Evolutionary conservation across 2,797 vertebrate genomes (phyloP).

Genomic region (Remorina albescens): DNA sequence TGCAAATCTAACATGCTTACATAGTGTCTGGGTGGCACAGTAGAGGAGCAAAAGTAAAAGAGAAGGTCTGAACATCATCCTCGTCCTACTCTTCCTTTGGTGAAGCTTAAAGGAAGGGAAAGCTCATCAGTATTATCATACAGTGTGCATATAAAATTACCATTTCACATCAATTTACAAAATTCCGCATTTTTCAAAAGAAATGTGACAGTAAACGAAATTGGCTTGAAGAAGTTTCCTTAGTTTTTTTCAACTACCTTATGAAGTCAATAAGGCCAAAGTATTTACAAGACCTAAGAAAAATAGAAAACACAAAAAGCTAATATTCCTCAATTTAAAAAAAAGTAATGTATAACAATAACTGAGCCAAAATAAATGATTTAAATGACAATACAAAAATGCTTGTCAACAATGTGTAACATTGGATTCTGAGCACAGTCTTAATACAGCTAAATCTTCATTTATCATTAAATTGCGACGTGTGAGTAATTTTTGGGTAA

Average conservation of each 20-base stretch:
- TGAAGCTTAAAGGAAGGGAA: constrained; percentile 32
- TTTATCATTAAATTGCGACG: neutral
- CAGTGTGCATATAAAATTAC: neutral
- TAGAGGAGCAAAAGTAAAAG: constrained; percentile 57
- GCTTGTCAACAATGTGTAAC: neutral
- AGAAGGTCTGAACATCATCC: constrained; percentile 21
- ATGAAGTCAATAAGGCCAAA: too few species aligned
- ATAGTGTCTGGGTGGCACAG: constrained; percentile 51
- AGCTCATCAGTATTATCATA: neutral
- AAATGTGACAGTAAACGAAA: neutral
- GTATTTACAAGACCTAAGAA: neutral
- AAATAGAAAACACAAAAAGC: neutral
- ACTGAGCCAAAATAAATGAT: neutral
- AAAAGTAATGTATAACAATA: neutral
- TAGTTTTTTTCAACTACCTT: constrained; percentile 14
- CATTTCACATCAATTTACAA: neutral
- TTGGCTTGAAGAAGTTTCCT: neutral
- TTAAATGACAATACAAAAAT: neutral
- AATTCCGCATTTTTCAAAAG: neutral
- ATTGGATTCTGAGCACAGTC: neutral
- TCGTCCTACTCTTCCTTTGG: constrained; percentile 57
- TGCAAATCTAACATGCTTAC: constrained; percentile 48
- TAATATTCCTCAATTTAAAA: neutral
- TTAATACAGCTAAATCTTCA: neutral
- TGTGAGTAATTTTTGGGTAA: neutral